Percentiles rank a stretch among this genome's conserved stretches.
These are phyloP conservation scores for Synanthedon tipuliformis DNA, from an alignment of 2,888 invertebrate genomes.

Conservation along the genomic window DNA sequence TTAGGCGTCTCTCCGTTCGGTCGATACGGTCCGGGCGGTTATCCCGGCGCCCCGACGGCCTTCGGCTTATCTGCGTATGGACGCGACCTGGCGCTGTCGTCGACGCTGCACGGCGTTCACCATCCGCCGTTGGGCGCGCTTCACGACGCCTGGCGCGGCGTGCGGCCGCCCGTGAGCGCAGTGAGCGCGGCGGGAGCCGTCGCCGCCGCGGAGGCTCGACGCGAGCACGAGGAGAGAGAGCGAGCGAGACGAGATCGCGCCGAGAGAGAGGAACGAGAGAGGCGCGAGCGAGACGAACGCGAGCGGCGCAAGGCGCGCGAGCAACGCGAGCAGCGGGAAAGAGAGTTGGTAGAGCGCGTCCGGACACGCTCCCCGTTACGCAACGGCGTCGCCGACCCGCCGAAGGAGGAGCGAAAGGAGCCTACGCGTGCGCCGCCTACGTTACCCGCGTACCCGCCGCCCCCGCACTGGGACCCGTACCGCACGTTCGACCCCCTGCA, in stretches of 20 bases:
- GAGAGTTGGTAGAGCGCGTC: slow-evolving; percentile 68
- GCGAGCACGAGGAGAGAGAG: slow-evolving; percentile 71
- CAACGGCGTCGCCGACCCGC: slow-evolving; percentile 70
- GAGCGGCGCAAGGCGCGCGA: slow-evolving; percentile 70
- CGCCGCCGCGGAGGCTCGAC: slow-evolving; percentile 47
- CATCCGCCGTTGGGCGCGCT: slow-evolving; percentile 66
- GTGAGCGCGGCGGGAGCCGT: slow-evolving; percentile 21
- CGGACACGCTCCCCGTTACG: slow-evolving; percentile 81
- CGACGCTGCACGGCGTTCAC: slow-evolving; percentile 73
- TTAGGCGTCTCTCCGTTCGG: slow-evolving; percentile 84
- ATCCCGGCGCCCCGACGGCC: slow-evolving; percentile 74
- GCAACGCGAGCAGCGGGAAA: slow-evolving; percentile 60
- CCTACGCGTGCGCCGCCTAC: slow-evolving; percentile 54
- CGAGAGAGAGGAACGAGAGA: slow-evolving; percentile 67
- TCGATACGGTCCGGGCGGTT: slow-evolving; percentile 78
- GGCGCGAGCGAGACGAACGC: slow-evolving; percentile 68
- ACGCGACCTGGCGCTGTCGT: slow-evolving; percentile 71
- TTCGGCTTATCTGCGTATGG: slow-evolving; percentile 77
- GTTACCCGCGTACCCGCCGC: slow-evolving; percentile 71
- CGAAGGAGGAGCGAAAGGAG: slow-evolving; percentile 65
- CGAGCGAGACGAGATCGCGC: slow-evolving; percentile 59
- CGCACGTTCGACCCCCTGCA: slow-evolving; percentile 78
- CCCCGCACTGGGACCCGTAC: slow-evolving; percentile 76
- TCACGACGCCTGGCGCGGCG: slow-evolving; percentile 57
- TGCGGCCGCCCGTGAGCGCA: slow-evolving; percentile 25